Base-by-base conservation (phyloP, 1,140 invertebrate genomes). In the Leptinotarsa lineolata region DNA sequence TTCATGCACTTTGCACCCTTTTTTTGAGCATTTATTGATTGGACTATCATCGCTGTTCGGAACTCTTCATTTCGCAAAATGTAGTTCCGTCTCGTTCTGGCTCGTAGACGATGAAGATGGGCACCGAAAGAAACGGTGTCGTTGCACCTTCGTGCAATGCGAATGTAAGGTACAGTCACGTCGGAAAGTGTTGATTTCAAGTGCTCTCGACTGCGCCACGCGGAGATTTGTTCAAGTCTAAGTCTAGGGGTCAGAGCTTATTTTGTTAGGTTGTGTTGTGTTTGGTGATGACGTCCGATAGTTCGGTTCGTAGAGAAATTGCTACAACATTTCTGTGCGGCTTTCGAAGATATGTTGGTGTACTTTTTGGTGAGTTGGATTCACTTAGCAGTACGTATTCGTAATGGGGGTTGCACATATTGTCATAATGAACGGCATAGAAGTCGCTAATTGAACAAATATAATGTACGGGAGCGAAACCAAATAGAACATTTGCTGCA, bases 141-240 rank as follows among this genome's bases (percentile, higher is more conserved):
- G 68, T 69, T 69, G 68, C 68, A 69, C 68, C 68, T 69, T 39
- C 68, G 68, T 69, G 68, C 68, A 69, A 54, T 59, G 68, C 68
- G 68, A 69, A 69, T 69, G 68, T 69, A 59, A 24, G 46, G 68
- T 69, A 69, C 68, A 69, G 68, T 69, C 68, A 54, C 21, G 54
- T 24, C 46, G 46, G 54, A 20, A 69, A 69, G 45, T 48, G 20
- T 59, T 46, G 46, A 69, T 59, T 59, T 59, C 46, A 48, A 69
- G 11, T 21, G 66, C 30, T 39, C 30, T 39, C 30, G 30, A 54
- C 48, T 18, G 48, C 48, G 48, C 48, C n/a, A 15, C 48, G 15
- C 48, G 48, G 48, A 54, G 48, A 54, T 54, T 54, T 54, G 48
- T 54, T 54, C 30, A 39, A 39, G 30, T 39, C 45, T 68, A 46